Conservation (phyloP, 2,113 vertebrate species). For the Prietella phreatophila region DNA sequence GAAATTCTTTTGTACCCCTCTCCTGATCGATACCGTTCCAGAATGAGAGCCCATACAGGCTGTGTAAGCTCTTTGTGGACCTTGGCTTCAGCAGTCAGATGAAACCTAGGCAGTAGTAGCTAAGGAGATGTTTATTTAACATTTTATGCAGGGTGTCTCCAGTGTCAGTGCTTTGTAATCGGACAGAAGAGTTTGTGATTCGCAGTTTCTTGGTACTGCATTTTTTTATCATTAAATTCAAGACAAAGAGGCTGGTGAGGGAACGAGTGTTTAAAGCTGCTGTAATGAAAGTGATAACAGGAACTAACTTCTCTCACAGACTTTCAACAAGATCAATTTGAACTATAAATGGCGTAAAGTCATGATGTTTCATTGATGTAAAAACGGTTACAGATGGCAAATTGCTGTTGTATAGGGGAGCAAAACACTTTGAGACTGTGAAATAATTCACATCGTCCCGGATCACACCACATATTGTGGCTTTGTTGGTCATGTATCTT, state of each 20-base stretch:
- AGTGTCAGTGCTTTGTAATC: neutral
- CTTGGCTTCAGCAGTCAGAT: too few relatives aligned
- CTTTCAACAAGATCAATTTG: neutral
- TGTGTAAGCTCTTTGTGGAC: too few relatives aligned
- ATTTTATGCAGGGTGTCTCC: neutral
- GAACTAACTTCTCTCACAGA: neutral
- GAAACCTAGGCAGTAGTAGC: too few relatives aligned
- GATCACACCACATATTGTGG: neutral
- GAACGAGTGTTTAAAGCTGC: neutral
- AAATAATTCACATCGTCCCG: neutral
- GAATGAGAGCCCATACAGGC: too few relatives aligned
- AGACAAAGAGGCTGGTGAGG: neutral
- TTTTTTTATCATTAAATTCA: neutral
- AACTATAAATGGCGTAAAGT: neutral
- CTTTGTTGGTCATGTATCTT: constrained; percentile 10
- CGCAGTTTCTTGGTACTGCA: neutral
- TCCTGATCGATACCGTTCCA: too few relatives aligned
- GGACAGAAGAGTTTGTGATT: neutral
- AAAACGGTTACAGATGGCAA: neutral
- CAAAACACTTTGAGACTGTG: neutral
- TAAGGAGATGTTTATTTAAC: neutral
- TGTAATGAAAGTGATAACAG: neutral
- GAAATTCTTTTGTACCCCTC: too few relatives aligned
- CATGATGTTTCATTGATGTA: neutral
- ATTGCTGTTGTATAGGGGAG: neutral